Percentiles rank a stretch among this genome's conserved stretches.
Evolutionary conservation across 1,140 invertebrate species (phyloP).

Genomic region (Hyphantria cunea): DNA sequence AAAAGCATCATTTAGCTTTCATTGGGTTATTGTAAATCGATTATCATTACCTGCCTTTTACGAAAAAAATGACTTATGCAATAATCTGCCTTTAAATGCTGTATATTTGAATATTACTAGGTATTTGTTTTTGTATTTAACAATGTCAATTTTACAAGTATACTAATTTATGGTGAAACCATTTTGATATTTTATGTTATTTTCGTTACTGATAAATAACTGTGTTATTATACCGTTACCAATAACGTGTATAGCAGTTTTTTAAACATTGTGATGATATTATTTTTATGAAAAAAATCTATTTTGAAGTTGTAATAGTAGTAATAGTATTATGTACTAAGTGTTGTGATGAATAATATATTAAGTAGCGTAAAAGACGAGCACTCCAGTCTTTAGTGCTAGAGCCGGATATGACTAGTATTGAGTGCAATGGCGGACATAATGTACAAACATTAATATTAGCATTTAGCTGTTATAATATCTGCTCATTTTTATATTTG

Average conservation of each 20-base stretch:
- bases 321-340: too few species aligned
- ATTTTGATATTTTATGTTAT: not conserved
- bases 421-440: not conserved
- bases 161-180: not conserved
- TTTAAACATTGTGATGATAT: not conserved
- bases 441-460: not conserved
- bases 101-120: too few species aligned
- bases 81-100: not conserved
- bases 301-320: conserved; percentile 26
- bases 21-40: too few species aligned
- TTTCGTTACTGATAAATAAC: not conserved
- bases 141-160: not conserved
- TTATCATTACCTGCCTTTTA: too few species aligned
- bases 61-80: too few species aligned
- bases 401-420: conserved; percentile 3
- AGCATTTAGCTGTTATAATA: too few species aligned
- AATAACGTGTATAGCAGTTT: not conserved
- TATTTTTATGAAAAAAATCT: conserved; percentile 6
- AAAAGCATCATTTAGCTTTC: too few species aligned
- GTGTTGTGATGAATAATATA: conserved; percentile 23
- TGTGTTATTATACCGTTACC: too few species aligned
- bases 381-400: conserved; percentile 27
- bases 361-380: conserved; percentile 14
- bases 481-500: too few species aligned
- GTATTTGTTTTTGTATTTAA: not conserved